Conservation (phyloP, 2,888 invertebrate genomes). For the Lycocerus yunnanus region DNA sequence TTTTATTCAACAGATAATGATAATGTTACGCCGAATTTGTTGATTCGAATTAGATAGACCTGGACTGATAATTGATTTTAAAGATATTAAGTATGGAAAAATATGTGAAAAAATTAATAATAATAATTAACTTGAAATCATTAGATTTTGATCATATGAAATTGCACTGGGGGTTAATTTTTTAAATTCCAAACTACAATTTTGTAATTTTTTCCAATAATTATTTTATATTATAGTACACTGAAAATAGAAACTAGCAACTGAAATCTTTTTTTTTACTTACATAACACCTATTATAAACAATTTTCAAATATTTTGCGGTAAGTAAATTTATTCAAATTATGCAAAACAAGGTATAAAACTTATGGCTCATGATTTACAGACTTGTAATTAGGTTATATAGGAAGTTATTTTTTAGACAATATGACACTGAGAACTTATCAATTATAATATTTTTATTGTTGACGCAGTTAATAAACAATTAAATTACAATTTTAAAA, state of each 20-base stretch:
- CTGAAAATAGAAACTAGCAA: neutral
- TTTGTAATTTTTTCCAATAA: neutral
- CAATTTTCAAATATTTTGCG: neutral
- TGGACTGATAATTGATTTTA: too few relatives aligned
- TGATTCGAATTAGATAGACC: too few relatives aligned
- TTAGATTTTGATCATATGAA: too few relatives aligned
- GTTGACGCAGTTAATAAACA: neutral
- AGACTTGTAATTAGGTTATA: neutral
- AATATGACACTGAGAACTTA: neutral
- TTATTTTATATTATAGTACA: too few relatives aligned
- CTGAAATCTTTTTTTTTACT: neutral
- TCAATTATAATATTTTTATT: neutral
- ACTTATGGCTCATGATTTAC: neutral
- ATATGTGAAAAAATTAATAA: too few relatives aligned
- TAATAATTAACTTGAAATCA: too few relatives aligned
- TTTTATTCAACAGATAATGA: too few relatives aligned
- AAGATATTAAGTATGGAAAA: too few relatives aligned
- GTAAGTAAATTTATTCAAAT: neutral
- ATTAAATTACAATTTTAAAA: neutral
- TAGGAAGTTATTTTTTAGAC: neutral
- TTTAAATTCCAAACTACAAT: too few relatives aligned
- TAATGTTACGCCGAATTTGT: too few relatives aligned
- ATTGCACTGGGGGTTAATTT: too few relatives aligned
- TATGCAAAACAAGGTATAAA: neutral
- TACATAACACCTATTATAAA: neutral